These are phyloP conservation scores for Rhynchophorus ferrugineus DNA, from an alignment of 1,140 invertebrate genomes.

Conservation along the genomic window DNA sequence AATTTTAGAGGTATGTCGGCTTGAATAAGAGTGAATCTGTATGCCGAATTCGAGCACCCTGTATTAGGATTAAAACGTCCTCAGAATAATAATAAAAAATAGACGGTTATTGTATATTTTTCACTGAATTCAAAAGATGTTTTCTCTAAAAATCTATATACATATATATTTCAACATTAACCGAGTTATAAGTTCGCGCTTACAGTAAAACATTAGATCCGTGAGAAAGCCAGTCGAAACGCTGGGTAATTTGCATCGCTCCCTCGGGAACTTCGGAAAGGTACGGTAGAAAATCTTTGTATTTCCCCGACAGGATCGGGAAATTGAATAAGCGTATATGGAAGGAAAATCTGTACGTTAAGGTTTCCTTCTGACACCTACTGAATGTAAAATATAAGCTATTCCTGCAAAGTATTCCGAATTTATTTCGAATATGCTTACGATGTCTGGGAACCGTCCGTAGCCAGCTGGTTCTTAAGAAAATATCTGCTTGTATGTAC, in stretches of 20 bases:
- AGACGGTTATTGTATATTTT: too few relatives aligned
- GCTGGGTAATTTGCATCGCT: slow-evolving; percentile 33
- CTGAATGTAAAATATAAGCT: slow-evolving; percentile 9
- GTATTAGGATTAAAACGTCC: too few relatives aligned
- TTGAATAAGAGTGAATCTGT: too few relatives aligned
- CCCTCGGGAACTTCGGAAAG: slow-evolving; percentile 24
- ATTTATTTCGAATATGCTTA: not conserved
- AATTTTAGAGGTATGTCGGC: too few relatives aligned
- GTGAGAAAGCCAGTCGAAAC: slow-evolving; percentile 26
- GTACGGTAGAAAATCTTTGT: slow-evolving; percentile 16
- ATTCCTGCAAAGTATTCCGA: not conserved
- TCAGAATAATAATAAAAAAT: too few relatives aligned
- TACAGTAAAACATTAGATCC: slow-evolving; percentile 4
- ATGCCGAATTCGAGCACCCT: too few relatives aligned
- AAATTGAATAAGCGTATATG: slow-evolving; percentile 16
- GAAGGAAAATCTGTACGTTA: slow-evolving; percentile 16
- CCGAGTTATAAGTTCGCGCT: not conserved
- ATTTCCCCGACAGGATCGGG: slow-evolving; percentile 4
- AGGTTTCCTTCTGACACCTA: slow-evolving; percentile 9
- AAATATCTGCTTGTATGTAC: too few relatives aligned
- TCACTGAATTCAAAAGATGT: too few relatives aligned
- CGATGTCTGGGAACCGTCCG: too few relatives aligned
- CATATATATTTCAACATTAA: not conserved
- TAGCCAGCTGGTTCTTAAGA: too few relatives aligned
- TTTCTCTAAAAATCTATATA: too few relatives aligned